A percentile compares a stretch with the other conserved stretches of the same genome.
phyloP scores from a whole-genome alignment of 92 coral and sea anemone genomes.

The Actinernus sp. region DNA sequence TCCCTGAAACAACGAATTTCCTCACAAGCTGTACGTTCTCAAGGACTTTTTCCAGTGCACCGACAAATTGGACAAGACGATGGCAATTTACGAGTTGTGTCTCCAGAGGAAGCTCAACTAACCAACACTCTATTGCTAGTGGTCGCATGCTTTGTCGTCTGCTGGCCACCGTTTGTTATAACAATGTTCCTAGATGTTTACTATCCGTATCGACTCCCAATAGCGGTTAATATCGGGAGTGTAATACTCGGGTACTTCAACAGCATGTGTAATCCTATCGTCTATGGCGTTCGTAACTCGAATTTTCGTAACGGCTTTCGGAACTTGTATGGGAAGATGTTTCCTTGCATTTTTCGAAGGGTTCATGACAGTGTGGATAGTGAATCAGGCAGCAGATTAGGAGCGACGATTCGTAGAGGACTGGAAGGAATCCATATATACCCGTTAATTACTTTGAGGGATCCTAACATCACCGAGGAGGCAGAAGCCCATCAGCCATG shows the following conservation, averaged over 20 bases:
- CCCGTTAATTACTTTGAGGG: too few species aligned
- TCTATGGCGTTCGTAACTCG: conserved; percentile 51
- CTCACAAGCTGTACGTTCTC: not conserved
- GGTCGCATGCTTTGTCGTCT: conserved; percentile 59
- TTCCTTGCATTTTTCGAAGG: conserved; percentile 3
- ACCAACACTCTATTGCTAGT: conserved; percentile 81
- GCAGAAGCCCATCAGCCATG: too few species aligned
- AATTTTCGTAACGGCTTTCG: conserved; percentile 31
- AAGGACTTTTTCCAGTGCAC: not conserved
- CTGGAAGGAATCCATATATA: too few species aligned
- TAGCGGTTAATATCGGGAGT: conserved; percentile 49
- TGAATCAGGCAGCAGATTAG: too few species aligned
- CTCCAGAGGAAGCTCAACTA: conserved; percentile 53
- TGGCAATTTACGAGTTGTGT: not conserved
- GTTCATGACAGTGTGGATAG: too few species aligned
- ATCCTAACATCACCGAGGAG: too few species aligned
- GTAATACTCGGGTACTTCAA: conserved; percentile 77
- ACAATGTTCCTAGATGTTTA: conserved; percentile 75
- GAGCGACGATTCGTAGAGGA: too few species aligned
- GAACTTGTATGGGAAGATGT: conserved; percentile 19
- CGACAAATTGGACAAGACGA: not conserved
- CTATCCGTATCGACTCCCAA: conserved; percentile 29
- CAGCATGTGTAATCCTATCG: conserved; percentile 69
- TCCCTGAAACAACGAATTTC: conserved; percentile 20
- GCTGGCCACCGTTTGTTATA: conserved; percentile 82